Base-by-base conservation (phyloP, 2,888 invertebrate genomes). In the Bimastos eiseni region DNA sequence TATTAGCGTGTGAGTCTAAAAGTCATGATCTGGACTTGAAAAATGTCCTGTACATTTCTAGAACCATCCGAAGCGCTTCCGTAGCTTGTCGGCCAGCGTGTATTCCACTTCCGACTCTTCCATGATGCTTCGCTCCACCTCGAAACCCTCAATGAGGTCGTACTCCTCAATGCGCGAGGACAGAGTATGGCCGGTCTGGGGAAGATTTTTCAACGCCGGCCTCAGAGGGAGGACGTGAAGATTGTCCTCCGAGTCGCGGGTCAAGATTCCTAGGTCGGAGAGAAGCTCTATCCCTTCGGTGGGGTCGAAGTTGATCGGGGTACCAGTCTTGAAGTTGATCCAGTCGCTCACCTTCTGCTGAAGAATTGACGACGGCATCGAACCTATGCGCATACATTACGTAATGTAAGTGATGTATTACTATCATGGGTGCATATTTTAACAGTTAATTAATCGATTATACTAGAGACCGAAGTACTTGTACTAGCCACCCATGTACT, bases 101-200 rank as follows among this genome's bases (percentile, higher is more conserved):
- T 94, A 94, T 84, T 94, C 93, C 83, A 93, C 93, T 41, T 94
- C 94, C 1, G 93, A 93, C 92, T 94, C 94, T 55, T 93, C 90
- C 83, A 93, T 93, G 19, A 93, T 92, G 89, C 94, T 94, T 88
- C 94, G 93, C 89, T 94, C 91, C 44, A 84, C 38, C 88, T 90
- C 94, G 90, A 94, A 94, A n/a, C 94, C 95, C 90, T 94, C 94
- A 0, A 93, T 92, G 86, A 94, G 91, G 90, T 94, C 94, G 0
- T 93, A 93, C 90, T 94, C 94, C 33, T 92, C 92, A 5, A 92
- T 93, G 83, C 94, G 92, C 13, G 83, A 70, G 0, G 93, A 93
- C 30, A 94, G 91, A 0, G 94, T 93, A 41, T 94, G 92, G 0
- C 93, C 93, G 37, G 93, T 92, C 91, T 93, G 94, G 3, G 94